A percentile compares a stretch with the other conserved stretches of the same genome.
Conservation (phyloP, 2,888 invertebrate species). For the Meteorus cinctellus region DNA sequence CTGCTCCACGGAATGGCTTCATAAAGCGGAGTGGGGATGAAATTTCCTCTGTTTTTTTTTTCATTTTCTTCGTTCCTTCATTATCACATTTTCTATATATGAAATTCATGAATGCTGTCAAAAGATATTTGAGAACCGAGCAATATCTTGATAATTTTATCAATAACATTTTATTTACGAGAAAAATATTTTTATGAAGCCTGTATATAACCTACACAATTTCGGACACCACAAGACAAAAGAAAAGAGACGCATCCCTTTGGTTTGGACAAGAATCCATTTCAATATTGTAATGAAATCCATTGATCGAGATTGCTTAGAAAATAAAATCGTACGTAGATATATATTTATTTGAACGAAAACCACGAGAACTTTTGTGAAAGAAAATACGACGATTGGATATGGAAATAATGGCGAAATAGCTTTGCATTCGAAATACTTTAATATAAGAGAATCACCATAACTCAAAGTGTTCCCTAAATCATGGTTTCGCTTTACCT, state of each 20-base stretch:
- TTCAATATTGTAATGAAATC: background rate
- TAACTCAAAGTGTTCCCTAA: conserved; percentile 71
- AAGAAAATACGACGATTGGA: conserved; percentile 28
- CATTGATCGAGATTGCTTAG: background rate
- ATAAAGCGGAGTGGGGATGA: too few relatives aligned
- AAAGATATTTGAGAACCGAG: background rate
- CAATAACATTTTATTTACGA: background rate
- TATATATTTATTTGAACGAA: conserved; percentile 1
- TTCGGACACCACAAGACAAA: background rate
- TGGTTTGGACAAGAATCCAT: background rate
- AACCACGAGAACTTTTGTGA: background rate
- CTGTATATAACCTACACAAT: background rate
- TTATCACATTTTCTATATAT: background rate
- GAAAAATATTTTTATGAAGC: background rate
- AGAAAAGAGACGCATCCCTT: background rate
- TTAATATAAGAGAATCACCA: conserved; percentile 61
- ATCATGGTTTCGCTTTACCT: conserved; percentile 68
- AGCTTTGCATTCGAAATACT: conserved; percentile 66
- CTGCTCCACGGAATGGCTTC: too few relatives aligned
- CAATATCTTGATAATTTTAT: background rate
- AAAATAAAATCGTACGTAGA: conserved; percentile 1
- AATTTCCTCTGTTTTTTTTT: background rate
- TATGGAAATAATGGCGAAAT: conserved; percentile 31
- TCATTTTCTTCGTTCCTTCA: background rate
- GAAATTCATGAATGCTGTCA: background rate